Evolutionary conservation across 2,888 invertebrate species (phyloP).

Genomic region (Drosophila subquinaria): DNA sequence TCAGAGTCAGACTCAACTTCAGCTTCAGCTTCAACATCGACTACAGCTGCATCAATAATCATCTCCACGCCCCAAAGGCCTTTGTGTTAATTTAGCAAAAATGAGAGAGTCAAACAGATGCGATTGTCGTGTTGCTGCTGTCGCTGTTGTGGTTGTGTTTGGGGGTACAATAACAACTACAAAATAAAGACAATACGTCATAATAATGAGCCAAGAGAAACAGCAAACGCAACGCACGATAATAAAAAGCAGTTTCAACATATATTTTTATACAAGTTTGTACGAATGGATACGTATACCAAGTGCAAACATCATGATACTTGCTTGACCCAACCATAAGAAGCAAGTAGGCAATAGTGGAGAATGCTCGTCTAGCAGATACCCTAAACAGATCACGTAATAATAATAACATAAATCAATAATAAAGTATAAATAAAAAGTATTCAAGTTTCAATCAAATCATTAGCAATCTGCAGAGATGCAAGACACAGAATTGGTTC

Average conservation of each 20-base stretch:
- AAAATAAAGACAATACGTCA: constrained; percentile 65
- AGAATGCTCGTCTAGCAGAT: constrained; percentile 9
- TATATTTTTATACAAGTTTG: constrained; percentile 25
- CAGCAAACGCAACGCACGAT: constrained; percentile 47
- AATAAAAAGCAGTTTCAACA: constrained; percentile 63
- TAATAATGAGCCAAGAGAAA: constrained; percentile 67
- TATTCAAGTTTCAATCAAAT: neutral
- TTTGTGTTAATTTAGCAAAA: constrained; percentile 65
- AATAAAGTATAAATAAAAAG: neutral
- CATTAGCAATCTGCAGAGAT: neutral
- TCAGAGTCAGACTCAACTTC: constrained; percentile 13
- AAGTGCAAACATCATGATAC: constrained; percentile 52
- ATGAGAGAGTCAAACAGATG: constrained; percentile 49
- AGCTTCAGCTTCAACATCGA: constrained; percentile 18
- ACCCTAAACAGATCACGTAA: neutral
- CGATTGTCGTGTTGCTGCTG: constrained; percentile 33
- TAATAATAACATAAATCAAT: neutral
- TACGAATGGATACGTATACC: constrained; percentile 19
- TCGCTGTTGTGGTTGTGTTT: constrained; percentile 19
- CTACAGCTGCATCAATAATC: constrained; percentile 53
- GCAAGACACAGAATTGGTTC: too few species aligned
- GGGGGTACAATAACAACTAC: constrained; percentile 40
- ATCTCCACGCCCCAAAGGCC: constrained; percentile 47
- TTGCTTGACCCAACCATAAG: constrained; percentile 34
- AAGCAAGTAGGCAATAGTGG: constrained; percentile 5